Base-by-base conservation (phyloP, 2,888 invertebrate species). In the Diaprepes abbreviatus region DNA sequence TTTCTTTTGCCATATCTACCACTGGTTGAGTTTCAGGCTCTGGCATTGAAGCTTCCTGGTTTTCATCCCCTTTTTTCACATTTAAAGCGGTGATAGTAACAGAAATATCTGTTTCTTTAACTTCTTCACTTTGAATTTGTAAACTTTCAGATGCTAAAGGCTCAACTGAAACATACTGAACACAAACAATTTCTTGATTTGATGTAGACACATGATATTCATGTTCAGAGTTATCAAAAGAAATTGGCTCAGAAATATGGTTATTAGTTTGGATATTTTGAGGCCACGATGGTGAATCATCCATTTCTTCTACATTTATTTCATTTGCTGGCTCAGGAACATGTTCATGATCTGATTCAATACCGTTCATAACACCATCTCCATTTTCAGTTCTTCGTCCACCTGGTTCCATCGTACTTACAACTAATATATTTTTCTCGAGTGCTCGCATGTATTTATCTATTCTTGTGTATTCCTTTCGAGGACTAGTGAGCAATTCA, bases 401-500 rank as follows among this genome's bases (percentile, higher is more conserved):
- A 10, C 91, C 91, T 1, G 92, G 92, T 79, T 90, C 92, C 75
- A 88, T 88, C 31, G 92, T 91, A 81, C 91, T 91, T 7, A 96
- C 95, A 68, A 96, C 96, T 77, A 95, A 85, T 76, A 96, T 94
- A 79, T 95, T 95, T 84, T 98, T 98, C 83, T 98, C 98, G 69
- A 99, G 88, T 0, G 98, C 98, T 68, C 98, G 88, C 92, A 99
- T 94, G 82, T 94, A 98, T 84, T 98, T 98, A 82, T 98, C 98
- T 71, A 96, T 93, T 71, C 96, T 89, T 80, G 94, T 95, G 84
- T 99, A 99, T 82, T 98, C 97, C 82, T 95, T 95, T 17, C 92
- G 89, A 1, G 98, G 98, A 75, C 91, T 91, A 2, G 94, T 94
- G 1, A 99, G 86, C 24, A 99, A 87, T 84, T 99, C 98, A 84